Evolutionary conservation across 2,797 vertebrate genomes (phyloP).

Genomic region (Hylomyscus alleni): DNA sequence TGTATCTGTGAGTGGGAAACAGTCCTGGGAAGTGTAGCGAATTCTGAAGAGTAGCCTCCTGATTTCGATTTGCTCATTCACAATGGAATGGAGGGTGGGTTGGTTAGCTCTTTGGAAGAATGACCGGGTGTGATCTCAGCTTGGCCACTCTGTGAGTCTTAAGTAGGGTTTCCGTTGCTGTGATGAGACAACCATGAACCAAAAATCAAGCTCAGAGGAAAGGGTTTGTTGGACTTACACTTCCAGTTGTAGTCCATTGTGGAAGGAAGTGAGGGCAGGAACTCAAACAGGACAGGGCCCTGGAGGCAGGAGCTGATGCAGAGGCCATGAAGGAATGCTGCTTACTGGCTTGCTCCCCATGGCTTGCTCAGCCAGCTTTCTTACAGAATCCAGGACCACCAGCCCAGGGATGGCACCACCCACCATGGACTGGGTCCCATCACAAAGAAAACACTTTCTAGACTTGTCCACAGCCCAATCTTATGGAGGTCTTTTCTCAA

Average conservation of each 20-base stretch:
- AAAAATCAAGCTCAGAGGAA: neutral
- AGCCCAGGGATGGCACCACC: neutral
- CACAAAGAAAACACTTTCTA: neutral
- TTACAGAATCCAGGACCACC: neutral
- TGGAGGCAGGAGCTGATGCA: neutral
- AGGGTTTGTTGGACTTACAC: neutral
- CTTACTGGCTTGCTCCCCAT: neutral
- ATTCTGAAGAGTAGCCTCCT: slow-evolving; percentile 34
- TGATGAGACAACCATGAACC: neutral
- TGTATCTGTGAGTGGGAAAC: neutral
- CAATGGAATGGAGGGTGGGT: neutral
- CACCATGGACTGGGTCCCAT: no score
- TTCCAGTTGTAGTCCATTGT: neutral
- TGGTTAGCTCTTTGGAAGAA: neutral
- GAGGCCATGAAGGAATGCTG: neutral
- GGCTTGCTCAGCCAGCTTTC: neutral
- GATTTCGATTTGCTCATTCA: neutral
- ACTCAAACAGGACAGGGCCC: neutral
- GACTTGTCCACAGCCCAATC: neutral
- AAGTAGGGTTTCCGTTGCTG: neutral
- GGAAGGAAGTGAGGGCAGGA: neutral
- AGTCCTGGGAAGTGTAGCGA: neutral
- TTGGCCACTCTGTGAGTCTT: neutral
- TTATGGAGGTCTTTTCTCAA: neutral
- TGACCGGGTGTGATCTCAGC: neutral